Evolutionary conservation across 92 coral and sea anemone genomes (phyloP), one percentile per base, ranked within the genome.

Genomic region (Zoanthus sansibaricus): DNA sequence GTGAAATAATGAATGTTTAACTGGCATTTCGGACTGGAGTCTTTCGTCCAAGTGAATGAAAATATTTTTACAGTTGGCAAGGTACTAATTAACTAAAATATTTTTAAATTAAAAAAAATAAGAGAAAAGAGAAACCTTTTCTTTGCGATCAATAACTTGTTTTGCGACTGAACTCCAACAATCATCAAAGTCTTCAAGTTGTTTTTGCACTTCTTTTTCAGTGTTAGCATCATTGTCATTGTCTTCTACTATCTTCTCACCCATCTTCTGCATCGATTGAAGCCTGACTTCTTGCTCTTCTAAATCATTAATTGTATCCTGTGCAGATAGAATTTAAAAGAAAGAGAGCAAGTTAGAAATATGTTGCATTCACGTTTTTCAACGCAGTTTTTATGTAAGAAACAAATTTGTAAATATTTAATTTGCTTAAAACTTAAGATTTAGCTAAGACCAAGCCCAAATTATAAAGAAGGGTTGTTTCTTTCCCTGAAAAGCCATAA

Each of bases 101-200:
- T 1, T 37, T 37, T 37, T 1, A 37, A 37, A 0, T 37, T 37
- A 37, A 25, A 30, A 12, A 3, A 10, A 1, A 70, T 30, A 45
- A 5, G 25, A 61, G 17, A 17, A 17, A 17, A 62, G 8, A 17
- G 69, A 17, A 8, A 97, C 99, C 95, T 94, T 93, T 87, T 95
- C 97, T 77, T 92, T 95, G 61, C 92, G 94, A 7, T 87, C 95
- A 17, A 92, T 88, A 18, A 93, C 93, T 79, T 93, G 92, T 48
- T 86, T 92, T 20, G 93, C 97, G 14, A 95, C 94, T 14, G 89
- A 92, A 71, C 92, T 91, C 99, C 99, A 97, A 16, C 98, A 93
- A 30, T 89, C 95, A 84, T 95, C 95, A 51, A 97, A 97, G 69
- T 97, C 99, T 61, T 89, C 92, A 37, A 97, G 87, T 82, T 97